phyloP scores from a whole-genome alignment of 37 sponge, comb jelly and placozoan genomes.

The Hormiphora californensis region DNA sequence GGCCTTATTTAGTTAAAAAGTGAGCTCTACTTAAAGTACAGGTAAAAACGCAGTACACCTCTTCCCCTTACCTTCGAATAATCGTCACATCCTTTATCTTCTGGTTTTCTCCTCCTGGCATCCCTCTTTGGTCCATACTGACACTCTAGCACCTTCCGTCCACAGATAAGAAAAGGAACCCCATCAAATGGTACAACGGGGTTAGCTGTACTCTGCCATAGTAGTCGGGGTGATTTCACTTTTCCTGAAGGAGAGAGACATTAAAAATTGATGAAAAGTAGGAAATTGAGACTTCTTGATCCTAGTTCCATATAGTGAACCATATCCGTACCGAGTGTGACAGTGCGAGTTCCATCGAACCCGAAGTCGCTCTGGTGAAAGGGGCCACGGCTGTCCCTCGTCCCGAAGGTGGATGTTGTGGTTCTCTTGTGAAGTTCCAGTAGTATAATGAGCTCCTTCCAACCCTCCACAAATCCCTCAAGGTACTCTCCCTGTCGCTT shows the following conservation, averaged over 20 bases:
- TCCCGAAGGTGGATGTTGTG: conserved; percentile 46
- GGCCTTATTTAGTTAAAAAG: no score
- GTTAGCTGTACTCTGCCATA: conserved; percentile 52
- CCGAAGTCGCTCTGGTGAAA: conserved; percentile 51
- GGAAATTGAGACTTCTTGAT: background rate
- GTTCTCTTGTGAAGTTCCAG: conserved; percentile 55
- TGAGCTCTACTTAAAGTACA: no score
- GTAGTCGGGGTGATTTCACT: conserved; percentile 42
- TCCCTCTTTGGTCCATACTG: conserved; percentile 47
- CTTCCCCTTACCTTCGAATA: conserved; percentile 37
- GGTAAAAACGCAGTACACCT: no score
- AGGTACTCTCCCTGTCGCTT: conserved; percentile 42
- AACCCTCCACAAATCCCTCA: conserved; percentile 53
- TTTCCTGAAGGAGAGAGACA: background rate
- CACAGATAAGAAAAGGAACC: conserved; percentile 41
- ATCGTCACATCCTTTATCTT: conserved; percentile 27
- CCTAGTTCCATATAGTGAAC: background rate
- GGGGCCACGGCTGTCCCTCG: conserved; percentile 53
- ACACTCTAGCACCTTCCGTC: conserved; percentile 34
- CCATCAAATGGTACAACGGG: conserved; percentile 50
- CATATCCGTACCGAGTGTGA: conserved; percentile 33
- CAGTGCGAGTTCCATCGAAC: conserved; percentile 45
- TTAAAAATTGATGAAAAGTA: background rate
- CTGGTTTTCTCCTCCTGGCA: conserved; percentile 23
- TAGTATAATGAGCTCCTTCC: conserved; percentile 53